These are phyloP conservation scores for Poecilia velifera DNA, from an alignment of 2,797 vertebrate genomes.

Conservation along the genomic window DNA sequence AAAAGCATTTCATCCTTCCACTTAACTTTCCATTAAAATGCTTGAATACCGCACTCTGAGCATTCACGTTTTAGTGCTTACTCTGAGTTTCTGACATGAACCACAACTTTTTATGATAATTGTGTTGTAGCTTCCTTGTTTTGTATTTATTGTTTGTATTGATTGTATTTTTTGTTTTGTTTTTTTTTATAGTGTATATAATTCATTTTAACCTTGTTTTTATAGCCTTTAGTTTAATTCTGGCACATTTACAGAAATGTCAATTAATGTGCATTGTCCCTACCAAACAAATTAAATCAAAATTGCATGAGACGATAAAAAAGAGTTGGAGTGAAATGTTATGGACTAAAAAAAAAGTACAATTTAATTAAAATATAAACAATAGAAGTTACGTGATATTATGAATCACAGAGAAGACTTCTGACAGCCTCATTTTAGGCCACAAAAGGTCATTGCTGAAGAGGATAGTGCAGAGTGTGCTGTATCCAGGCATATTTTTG, in stretches of 20 bases:
- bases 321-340: not conserved
- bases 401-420: not conserved
- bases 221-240: no score
- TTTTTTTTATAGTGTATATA: no score
- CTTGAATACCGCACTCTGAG: not conserved
- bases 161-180: no score
- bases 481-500: not conserved
- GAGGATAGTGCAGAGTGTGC: not conserved
- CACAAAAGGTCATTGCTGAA: not conserved
- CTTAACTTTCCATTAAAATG: not conserved
- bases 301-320: not conserved
- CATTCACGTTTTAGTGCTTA: not conserved
- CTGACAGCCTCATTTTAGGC: not conserved
- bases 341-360: not conserved
- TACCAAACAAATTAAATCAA: no score
- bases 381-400: not conserved
- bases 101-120: no score
- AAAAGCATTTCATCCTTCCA: not conserved
- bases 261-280: no score
- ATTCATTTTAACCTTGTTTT: no score
- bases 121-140: no score
- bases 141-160: no score
- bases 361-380: not conserved
- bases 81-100: not conserved
- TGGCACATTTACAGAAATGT: no score